phyloP scores from a whole-genome alignment of 1,140 invertebrate species.

The Brachionus angularis region DNA sequence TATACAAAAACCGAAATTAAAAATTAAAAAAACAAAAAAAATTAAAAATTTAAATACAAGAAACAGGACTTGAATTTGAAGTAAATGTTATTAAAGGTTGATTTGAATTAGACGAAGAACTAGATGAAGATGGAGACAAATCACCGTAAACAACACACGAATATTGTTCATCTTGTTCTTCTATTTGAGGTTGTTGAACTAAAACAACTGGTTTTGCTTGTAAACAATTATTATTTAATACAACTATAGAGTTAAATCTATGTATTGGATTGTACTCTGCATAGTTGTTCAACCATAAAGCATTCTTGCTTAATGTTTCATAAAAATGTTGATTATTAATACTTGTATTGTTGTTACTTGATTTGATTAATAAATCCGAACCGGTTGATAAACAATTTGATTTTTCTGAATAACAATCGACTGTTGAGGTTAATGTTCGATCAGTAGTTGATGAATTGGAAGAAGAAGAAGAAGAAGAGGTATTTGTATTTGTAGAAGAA shows the following conservation, averaged over 20 bases:
- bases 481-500: background rate
- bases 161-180: background rate
- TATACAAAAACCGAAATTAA: slow-evolving; percentile 13
- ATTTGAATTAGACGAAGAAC: background rate
- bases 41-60: slow-evolving; percentile 10
- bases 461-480: no score
- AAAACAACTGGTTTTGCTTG: background rate
- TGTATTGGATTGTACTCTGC: slow-evolving; percentile 15
- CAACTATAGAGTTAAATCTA: background rate
- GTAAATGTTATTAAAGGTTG: slow-evolving; percentile 22
- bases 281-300: slow-evolving; percentile 5
- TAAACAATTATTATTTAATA: background rate
- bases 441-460: no score
- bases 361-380: background rate
- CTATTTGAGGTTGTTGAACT: background rate
- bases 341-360: background rate
- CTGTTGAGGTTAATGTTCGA: background rate
- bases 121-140: slow-evolving; percentile 3
- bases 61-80: slow-evolving; percentile 18
- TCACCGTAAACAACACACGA: slow-evolving; percentile 31
- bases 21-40: background rate
- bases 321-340: slow-evolving; percentile 4
- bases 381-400: background rate
- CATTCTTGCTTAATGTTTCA: slow-evolving; percentile 12
- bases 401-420: background rate